Conservation (phyloP, 2,888 invertebrate genomes). For the Sesamia inferens region DNA sequence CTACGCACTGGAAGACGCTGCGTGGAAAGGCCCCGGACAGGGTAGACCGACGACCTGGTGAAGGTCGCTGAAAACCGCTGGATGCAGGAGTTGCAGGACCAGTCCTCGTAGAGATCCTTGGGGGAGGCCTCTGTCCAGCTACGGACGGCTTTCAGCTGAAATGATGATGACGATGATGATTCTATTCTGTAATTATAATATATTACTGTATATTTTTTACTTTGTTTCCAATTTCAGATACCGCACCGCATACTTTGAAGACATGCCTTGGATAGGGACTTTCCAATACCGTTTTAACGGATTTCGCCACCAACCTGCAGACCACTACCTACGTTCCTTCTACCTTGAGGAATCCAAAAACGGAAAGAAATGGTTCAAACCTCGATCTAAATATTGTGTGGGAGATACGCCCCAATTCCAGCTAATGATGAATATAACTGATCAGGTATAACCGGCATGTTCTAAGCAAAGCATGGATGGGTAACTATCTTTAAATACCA, state of each 20-base stretch:
- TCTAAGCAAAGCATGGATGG: background rate
- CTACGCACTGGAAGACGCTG: too few relatives aligned
- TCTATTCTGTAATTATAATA: too few relatives aligned
- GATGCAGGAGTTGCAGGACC: too few relatives aligned
- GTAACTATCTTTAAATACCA: background rate
- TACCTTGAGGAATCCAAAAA: conserved; percentile 90
- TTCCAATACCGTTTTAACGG: conserved; percentile 97
- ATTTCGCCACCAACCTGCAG: conserved; percentile 95
- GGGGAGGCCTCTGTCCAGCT: too few relatives aligned
- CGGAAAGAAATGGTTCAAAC: conserved; percentile 60
- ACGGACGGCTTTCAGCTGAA: too few relatives aligned
- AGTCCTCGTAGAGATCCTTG: too few relatives aligned
- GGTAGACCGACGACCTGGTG: too few relatives aligned
- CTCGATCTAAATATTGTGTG: conserved; percentile 84
- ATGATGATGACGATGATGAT: too few relatives aligned
- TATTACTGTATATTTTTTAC: too few relatives aligned
- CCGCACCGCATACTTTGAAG: conserved; percentile 96
- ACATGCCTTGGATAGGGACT: conserved; percentile 95
- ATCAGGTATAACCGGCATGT: conserved; percentile 41
- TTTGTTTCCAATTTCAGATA: conserved; percentile 77
- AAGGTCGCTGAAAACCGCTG: too few relatives aligned
- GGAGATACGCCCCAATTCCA: conserved; percentile 93
- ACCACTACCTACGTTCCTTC: conserved; percentile 96
- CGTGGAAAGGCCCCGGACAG: too few relatives aligned
- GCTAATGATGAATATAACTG: conserved; percentile 91